Evolutionary conservation across 2,888 invertebrate species (phyloP), one percentile per base, ranked within the genome.

Genomic region (Nemotelus pantherinus): DNA sequence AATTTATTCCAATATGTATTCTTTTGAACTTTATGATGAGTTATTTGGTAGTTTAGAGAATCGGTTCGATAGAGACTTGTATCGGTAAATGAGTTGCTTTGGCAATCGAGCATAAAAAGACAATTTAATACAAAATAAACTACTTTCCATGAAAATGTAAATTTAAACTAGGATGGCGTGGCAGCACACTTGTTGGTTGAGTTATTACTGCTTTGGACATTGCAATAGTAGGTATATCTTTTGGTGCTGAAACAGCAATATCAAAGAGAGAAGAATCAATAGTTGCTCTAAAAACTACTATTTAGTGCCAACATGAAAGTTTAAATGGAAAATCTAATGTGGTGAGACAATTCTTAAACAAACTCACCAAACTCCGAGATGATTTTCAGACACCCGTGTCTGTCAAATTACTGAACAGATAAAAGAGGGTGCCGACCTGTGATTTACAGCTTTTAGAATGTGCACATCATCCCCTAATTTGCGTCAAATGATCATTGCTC

Each of bases 21-120:
- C 63, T 74, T 74, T 74, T 74, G 74, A 74, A 74, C 74, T 74
- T 74, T 74, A 60, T 74, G 74, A 74, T 39, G 74, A 60, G 44
- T 39, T 60, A 45, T 39, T 60, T 9, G 70, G 10, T 65, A 10
- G 25, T 58, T 50, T 50, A 50, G 50, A 25, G 25, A 25, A 25
- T 10, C 53, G 50, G 55, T 70, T 55, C 2, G 50, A 48, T 41
- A 60, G 4, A 48, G 43, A 44, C 75, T 77, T 77, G 64, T 75
- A 70, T 71, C 60, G 74, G 68, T 77, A 75, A 77, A 75, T 63
- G 67, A 77, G 53, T 48, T 68, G 63, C 76, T 70, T 53, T 43
- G 57, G 43, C 65, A 47, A 7, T 65, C n/a, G 47, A 45, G 45
- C 65, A 65, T 65, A 65, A 65, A 65, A 10, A n/a, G 47, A n/a